Evolutionary conservation across 2,797 vertebrate genomes (phyloP), one percentile per base, ranked within the genome.

Genomic region (Epinephelus coioides): DNA sequence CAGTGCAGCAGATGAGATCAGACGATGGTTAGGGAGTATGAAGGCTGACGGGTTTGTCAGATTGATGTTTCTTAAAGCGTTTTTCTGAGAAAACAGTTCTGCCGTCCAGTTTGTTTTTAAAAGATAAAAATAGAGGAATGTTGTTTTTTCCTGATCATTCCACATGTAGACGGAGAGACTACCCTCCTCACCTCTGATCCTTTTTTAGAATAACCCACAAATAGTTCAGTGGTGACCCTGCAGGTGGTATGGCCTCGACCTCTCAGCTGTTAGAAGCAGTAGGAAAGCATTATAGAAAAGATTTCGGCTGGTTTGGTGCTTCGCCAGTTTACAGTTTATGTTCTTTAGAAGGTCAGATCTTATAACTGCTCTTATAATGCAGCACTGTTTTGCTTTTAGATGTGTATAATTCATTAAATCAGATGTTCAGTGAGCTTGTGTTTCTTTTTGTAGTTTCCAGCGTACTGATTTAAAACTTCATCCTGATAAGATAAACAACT

Each of bases 101-200:
- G 74, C 67, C 25, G 8, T 66, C 44, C n/a, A 18, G 74, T 82
- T 83, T 83, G 78, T 89, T 89, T 54, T 86, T 84, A 7, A 50
- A 14, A 83, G 81, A 80, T 76, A 88, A 88, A 87, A 86, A 89
- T 85, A 89, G 82, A 69, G 23, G 14, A 51, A 40, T 12, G 30
- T 53, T 79, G 44, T 82, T 84, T 69, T 69, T 73, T 76, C 73
- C 46, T 57, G 8, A 56, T 53, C 21, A 2, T 30, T 78, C 64
- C 44, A 69, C 55, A 38, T 30, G 50, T 9, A 46, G 46, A 49
- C 19, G 40, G 69, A 53, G 64, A 63, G 49, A 57, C 54, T 17
- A 9, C 57, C 23, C 30, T 53, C 56, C 47, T 77, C 50, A 64
- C 65, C 43, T 77, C 50, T 63, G 68, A 70, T 67, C 40, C 43